Conservation (phyloP, 1,140 invertebrate genomes). For the Magallana angulata region DNA sequence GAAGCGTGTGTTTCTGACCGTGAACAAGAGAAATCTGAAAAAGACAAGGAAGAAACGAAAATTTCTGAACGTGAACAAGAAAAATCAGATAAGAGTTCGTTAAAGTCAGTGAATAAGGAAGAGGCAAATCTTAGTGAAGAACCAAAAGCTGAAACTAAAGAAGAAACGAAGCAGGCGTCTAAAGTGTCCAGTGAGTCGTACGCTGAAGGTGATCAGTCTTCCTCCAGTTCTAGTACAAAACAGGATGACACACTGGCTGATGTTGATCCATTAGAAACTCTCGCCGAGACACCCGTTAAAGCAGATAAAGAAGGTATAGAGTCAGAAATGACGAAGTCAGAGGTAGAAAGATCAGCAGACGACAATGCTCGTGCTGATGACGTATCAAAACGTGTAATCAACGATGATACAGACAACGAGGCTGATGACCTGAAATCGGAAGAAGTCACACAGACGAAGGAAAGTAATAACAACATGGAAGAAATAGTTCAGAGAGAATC, state of each 20-base stretch:
- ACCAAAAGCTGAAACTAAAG: not conserved
- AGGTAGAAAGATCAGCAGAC: conserved; percentile 48
- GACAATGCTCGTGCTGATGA: conserved; percentile 51
- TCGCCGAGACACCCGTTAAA: conserved; percentile 15
- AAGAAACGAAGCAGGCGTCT: not conserved
- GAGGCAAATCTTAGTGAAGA: not conserved
- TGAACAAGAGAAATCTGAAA: not conserved
- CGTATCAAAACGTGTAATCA: not conserved
- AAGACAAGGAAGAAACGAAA: not conserved
- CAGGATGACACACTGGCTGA: conserved; percentile 35
- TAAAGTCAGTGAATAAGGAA: not conserved
- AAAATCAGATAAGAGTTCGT: not conserved
- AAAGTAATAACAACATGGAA: not conserved
- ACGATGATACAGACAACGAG: conserved; percentile 50
- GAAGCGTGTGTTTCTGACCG: not conserved
- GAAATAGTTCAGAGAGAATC: not conserved
- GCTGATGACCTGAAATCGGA: conserved; percentile 51
- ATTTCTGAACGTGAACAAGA: not conserved
- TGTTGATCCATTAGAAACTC: conserved; percentile 4
- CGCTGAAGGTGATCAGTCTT: not conserved
- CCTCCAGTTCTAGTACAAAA: not conserved
- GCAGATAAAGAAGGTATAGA: conserved; percentile 24
- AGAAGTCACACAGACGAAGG: conserved; percentile 10
- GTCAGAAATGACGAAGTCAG: conserved; percentile 39
- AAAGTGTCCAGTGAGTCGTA: not conserved